Conservation (phyloP, 2,113 vertebrate genomes). For the Dascyllus trimaculatus region DNA sequence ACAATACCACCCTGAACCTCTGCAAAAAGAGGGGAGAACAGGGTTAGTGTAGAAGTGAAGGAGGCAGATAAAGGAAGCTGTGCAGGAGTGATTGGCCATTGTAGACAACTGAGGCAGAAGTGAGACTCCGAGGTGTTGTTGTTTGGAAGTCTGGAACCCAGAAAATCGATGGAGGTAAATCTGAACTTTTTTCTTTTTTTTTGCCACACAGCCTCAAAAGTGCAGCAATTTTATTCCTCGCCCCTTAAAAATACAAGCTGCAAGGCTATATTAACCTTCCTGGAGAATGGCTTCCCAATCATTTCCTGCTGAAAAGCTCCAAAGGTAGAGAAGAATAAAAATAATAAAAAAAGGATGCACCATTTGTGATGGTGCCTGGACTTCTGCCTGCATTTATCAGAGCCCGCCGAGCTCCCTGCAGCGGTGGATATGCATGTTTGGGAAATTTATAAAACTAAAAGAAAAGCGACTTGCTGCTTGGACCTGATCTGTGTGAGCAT, state of each 20-base stretch:
- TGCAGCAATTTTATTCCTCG: constrained; percentile 62
- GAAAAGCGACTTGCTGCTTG: neutral
- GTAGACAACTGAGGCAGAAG: constrained; percentile 39
- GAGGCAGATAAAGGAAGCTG: constrained; percentile 43
- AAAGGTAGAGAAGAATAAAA: constrained; percentile 16
- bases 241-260: constrained; percentile 47
- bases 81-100: constrained; percentile 50
- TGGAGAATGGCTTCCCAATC: constrained; percentile 53
- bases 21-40: neutral
- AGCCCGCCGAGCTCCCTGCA: constrained; percentile 5
- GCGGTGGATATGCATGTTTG: neutral
- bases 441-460: neutral
- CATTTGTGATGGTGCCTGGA: no score
- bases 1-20: constrained; percentile 14
- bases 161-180: constrained; percentile 73
- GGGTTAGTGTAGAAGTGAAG: constrained; percentile 28
- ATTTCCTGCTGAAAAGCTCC: constrained; percentile 47
- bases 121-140: constrained; percentile 48
- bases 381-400: constrained; percentile 21
- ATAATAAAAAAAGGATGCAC: neutral
- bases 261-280: constrained; percentile 46
- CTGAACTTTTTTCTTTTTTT: constrained; percentile 47
- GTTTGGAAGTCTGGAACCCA: constrained; percentile 52
- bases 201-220: constrained; percentile 48
- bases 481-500: neutral